Evolutionary conservation across 2,797 vertebrate species (phyloP), one percentile per base, ranked within the genome.

Genomic region (Allobates femoralis): DNA sequence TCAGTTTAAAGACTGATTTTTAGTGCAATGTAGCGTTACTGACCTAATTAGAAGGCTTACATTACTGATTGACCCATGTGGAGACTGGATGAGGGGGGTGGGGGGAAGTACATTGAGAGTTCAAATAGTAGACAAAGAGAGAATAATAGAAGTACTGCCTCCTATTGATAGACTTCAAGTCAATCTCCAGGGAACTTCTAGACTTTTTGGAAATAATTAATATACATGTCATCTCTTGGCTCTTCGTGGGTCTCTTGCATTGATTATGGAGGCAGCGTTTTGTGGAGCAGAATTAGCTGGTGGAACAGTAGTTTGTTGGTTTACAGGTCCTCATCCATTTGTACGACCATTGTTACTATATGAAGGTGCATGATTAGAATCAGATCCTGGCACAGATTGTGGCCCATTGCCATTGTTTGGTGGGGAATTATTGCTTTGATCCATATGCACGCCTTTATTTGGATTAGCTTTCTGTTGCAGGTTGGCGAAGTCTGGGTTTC

Each of bases 161-260:
- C 37, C n/a, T 71, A 2, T 41, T 15, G 28, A 32, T 19, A 28
- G 32, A 67, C 5, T 10, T 67, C 30, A 32, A 16, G 28, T 30
- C 60, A 28, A 64, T 64, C 60, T 64, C 14, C 26, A 64, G 26
- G 11, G 14, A 28, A 28, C n/a, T 64, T 32, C 32, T 18, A n/a
- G n/a, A n/a, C n/a, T n/a, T n/a, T n/a, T n/a, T n/a, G n/a, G n/a
- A n/a, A n/a, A n/a, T n/a, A n/a, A n/a, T n/a, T n/a, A n/a, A 86
- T 91, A 50, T 66, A 34, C 51, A 89, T 26, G 71, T 99, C 95
- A 99, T 99, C 98, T 99, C 92, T 99, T 99, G 89, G 96, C 97
- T 94, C 97, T 97, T 88, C 98, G 95, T 82, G 98, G 98, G 89
- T 99, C 98, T 93, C 98, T 96, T 95, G 97, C 97, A 26, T 97